Evolutionary conservation across 2,797 vertebrate species (phyloP).

Genomic region (Fistularia tabacaria): DNA sequence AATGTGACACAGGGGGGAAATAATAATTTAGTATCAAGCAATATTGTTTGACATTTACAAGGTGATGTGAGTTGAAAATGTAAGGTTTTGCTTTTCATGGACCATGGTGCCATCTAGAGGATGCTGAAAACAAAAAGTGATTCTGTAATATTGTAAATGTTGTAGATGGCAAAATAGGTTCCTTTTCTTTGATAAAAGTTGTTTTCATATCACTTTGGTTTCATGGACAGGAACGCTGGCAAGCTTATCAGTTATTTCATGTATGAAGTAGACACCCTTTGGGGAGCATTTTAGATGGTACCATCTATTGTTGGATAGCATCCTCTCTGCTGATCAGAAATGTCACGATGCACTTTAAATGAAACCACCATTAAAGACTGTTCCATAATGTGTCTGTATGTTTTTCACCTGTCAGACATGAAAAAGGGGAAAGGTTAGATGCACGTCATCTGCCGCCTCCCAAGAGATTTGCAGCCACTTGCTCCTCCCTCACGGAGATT

Average conservation of each 20-base stretch:
- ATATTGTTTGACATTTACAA: slow-evolving; percentile 58
- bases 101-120: slow-evolving; percentile 78
- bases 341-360: not conserved
- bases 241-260: not conserved
- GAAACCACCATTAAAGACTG: not conserved
- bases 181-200: not conserved
- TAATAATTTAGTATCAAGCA: slow-evolving; percentile 52
- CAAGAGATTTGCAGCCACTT: slow-evolving; percentile 47
- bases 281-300: slow-evolving; percentile 33
- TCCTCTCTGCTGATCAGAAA: slow-evolving; percentile 6
- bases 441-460: slow-evolving; percentile 44
- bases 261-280: slow-evolving; percentile 2
- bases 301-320: slow-evolving; percentile 60
- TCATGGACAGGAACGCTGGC: not conserved
- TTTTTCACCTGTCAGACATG: slow-evolving; percentile 12
- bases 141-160: not conserved
- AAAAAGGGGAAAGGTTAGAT: slow-evolving; percentile 43
- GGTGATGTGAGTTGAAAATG: slow-evolving; percentile 46
- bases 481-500: slow-evolving; percentile 64
- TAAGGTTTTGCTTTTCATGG: slow-evolving; percentile 60
- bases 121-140: not conserved
- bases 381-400: not conserved
- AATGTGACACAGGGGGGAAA: slow-evolving; percentile 56
- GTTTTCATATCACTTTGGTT: not conserved
- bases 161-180: not conserved